phyloP scores from a whole-genome alignment of 2,888 invertebrate species.

The Steinernema carpocapsae region DNA sequence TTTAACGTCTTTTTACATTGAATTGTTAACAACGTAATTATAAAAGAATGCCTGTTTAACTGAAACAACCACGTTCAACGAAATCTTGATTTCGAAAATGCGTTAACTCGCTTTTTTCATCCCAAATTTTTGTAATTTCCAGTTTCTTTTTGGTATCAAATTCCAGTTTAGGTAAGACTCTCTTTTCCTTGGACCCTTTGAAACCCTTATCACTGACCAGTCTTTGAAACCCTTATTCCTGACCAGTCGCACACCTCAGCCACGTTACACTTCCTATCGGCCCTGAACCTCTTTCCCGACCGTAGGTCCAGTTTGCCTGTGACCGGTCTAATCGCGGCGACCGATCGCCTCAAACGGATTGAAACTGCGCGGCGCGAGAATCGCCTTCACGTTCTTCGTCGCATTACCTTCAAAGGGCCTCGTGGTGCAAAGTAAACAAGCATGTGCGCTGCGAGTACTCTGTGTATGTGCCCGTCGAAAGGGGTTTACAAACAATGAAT shows the following conservation, averaged over 20 bases:
- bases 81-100: too few species aligned
- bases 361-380: conserved; percentile 27
- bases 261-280: not conserved
- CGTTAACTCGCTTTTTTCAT: too few species aligned
- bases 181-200: not conserved
- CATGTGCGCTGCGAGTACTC: conserved; percentile 24
- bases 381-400: conserved; percentile 2
- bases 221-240: too few species aligned
- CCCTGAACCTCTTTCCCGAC: not conserved
- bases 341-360: conserved; percentile 1
- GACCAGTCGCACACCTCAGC: too few species aligned
- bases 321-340: not conserved
- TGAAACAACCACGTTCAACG: too few species aligned
- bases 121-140: not conserved
- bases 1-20: too few species aligned
- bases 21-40: too few species aligned
- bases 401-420: not conserved
- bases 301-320: not conserved
- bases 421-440: conserved; percentile 22
- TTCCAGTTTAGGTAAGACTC: not conserved
- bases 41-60: too few species aligned
- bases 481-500: conserved; percentile 32
- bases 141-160: not conserved
- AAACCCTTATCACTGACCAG: not conserved
- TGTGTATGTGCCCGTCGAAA: conserved; percentile 20